Evolutionary conservation across 2,888 invertebrate species (phyloP).

Genomic region (Lordiphosa andalusiaca): DNA sequence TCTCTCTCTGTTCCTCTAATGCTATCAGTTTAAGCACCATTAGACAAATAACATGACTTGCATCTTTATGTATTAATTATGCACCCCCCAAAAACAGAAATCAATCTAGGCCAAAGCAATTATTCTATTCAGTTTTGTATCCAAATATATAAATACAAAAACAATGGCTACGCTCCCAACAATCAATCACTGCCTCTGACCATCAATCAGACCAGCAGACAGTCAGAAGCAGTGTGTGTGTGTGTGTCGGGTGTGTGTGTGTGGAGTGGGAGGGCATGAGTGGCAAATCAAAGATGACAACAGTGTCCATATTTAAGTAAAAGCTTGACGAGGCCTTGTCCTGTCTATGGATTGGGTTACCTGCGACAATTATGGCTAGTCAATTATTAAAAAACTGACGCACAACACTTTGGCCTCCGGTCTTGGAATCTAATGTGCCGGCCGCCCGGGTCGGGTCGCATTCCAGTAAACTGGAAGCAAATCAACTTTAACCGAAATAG

Average conservation of each 20-base stretch:
- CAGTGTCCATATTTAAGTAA: constrained; percentile 2
- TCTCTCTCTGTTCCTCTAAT: neutral
- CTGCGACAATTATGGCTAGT: constrained; percentile 47
- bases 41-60: constrained; percentile 63
- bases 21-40: constrained; percentile 36
- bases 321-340: neutral
- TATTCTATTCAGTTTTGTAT: constrained; percentile 22
- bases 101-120: constrained; percentile 39
- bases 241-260: neutral
- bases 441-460: constrained; percentile 8
- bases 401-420: constrained; percentile 3
- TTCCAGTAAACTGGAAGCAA: constrained; percentile 21
- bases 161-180: constrained; percentile 31
- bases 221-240: constrained; percentile 13
- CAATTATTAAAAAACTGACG: constrained; percentile 47
- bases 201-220: constrained; percentile 41
- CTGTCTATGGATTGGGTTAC: constrained; percentile 1
- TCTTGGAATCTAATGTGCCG: constrained; percentile 24
- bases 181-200: constrained; percentile 53
- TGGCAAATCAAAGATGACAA: constrained; percentile 5
- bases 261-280: neutral
- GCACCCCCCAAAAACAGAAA: constrained; percentile 19
- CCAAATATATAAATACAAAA: constrained; percentile 13
- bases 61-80: constrained; percentile 32
- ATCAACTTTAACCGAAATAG: constrained; percentile 20